Evolutionary conservation across 2,797 vertebrate species (phyloP).

Genomic region (Sternotherus odoratus): DNA sequence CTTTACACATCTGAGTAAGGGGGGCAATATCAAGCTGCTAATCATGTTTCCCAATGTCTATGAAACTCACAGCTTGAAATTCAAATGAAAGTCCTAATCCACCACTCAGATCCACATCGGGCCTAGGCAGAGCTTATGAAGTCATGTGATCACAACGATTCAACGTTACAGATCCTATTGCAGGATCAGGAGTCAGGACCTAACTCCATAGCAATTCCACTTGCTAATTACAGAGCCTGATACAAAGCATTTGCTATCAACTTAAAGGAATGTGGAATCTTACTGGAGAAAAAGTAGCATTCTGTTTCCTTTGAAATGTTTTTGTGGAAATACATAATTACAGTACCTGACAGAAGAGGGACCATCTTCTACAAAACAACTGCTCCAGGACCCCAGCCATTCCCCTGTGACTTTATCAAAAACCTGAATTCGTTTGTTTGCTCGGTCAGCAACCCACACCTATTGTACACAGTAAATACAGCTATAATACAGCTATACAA

Average conservation of each 20-base stretch:
- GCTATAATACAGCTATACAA: background rate
- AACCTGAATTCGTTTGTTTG: slow-evolving; percentile 94
- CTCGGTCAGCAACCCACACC: slow-evolving; percentile 97
- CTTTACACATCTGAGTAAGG: background rate
- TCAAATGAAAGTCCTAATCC: background rate
- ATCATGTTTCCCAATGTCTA: background rate
- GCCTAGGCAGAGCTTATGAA: background rate
- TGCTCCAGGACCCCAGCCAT: slow-evolving; percentile 92
- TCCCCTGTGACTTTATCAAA: slow-evolving; percentile 93
- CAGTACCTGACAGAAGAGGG: slow-evolving; percentile 91
- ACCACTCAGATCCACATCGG: background rate
- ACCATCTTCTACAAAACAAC: slow-evolving; percentile 91
- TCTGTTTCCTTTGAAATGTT: background rate
- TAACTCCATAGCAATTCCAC: background rate
- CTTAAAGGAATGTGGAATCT: background rate
- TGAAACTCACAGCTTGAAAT: background rate
- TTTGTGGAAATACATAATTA: background rate
- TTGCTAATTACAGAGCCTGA: background rate
- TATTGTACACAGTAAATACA: slow-evolving; percentile 52
- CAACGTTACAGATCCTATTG: background rate
- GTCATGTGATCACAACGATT: background rate
- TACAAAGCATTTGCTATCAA: background rate
- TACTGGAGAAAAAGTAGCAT: background rate
- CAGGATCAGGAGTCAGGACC: background rate
- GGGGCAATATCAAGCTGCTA: background rate